Conservation (phyloP, 2,888 invertebrate species). For the Notodonta ziczac region DNA sequence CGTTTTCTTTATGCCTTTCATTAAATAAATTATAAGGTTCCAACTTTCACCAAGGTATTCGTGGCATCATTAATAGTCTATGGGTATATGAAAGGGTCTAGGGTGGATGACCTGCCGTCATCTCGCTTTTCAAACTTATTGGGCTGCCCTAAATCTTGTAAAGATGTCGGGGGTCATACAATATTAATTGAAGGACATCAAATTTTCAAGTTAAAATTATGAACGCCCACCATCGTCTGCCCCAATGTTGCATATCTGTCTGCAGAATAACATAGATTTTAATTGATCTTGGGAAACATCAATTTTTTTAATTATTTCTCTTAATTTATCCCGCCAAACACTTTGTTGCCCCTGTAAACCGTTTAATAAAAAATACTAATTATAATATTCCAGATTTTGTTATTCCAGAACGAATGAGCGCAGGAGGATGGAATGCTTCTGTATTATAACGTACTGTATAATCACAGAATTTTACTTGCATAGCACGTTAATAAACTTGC, state of each 20-base stretch:
- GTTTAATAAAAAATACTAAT: too few species aligned
- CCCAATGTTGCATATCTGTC: too few species aligned
- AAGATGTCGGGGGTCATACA: background rate
- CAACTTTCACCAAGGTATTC: background rate
- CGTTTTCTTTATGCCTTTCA: background rate
- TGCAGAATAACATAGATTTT: too few species aligned
- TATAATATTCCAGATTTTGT: too few species aligned
- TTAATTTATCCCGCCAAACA: too few species aligned
- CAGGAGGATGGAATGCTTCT: too few species aligned
- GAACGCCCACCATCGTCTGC: too few species aligned
- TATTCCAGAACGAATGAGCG: too few species aligned
- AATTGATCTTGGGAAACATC: too few species aligned
- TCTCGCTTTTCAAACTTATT: background rate
- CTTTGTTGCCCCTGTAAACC: too few species aligned
- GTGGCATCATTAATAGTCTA: background rate
- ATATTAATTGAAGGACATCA: background rate
- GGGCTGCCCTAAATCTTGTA: background rate
- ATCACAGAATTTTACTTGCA: background rate
- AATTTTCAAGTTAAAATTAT: background rate
- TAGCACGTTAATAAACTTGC: conserved; percentile 10
- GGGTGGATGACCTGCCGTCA: background rate
- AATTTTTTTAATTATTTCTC: too few species aligned
- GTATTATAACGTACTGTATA: too few species aligned
- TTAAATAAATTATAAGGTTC: background rate
- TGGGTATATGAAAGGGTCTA: background rate